Conservation (phyloP, 2,888 invertebrate genomes). For the Parthenolecanium corni region DNA sequence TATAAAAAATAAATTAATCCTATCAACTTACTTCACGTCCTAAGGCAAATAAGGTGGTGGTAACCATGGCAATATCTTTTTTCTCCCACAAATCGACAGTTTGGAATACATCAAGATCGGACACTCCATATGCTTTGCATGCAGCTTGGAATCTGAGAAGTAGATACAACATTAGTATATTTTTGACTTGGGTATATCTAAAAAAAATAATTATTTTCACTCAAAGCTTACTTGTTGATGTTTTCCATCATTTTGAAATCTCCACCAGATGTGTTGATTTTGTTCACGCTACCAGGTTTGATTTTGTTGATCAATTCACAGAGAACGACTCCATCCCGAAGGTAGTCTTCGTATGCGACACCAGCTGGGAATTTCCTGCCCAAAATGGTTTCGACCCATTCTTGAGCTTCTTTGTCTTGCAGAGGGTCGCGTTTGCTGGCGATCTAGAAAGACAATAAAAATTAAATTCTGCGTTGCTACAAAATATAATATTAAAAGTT, state of each 20-base stretch:
- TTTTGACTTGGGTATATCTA: no score
- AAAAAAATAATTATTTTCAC: background rate
- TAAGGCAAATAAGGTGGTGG: constrained; percentile 72
- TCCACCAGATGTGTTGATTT: constrained; percentile 87
- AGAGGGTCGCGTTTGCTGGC: constrained; percentile 69
- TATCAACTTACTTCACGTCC: constrained; percentile 62
- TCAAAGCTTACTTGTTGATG: constrained; percentile 67
- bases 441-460: constrained; percentile 46
- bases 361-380: constrained; percentile 78
- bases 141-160: constrained; percentile 69
- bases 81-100: constrained; percentile 90
- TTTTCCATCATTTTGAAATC: constrained; percentile 99
- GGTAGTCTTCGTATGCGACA: constrained; percentile 72
- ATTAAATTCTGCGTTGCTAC: no score
- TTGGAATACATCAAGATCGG: constrained; percentile 87
- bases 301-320: constrained; percentile 92
- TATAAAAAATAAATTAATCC: no score
- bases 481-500: no score
- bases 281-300: constrained; percentile 71
- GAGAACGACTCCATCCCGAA: constrained; percentile 83
- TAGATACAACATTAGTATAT: background rate
- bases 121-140: constrained; percentile 74
- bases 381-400: constrained; percentile 80
- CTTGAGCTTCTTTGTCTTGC: constrained; percentile 76
- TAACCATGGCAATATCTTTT: constrained; percentile 72